A percentile compares a stretch with the other conserved stretches of the same genome.
Evolutionary conservation across 2,113 vertebrate species (phyloP).

Genomic region (Scopus umbretta): DNA sequence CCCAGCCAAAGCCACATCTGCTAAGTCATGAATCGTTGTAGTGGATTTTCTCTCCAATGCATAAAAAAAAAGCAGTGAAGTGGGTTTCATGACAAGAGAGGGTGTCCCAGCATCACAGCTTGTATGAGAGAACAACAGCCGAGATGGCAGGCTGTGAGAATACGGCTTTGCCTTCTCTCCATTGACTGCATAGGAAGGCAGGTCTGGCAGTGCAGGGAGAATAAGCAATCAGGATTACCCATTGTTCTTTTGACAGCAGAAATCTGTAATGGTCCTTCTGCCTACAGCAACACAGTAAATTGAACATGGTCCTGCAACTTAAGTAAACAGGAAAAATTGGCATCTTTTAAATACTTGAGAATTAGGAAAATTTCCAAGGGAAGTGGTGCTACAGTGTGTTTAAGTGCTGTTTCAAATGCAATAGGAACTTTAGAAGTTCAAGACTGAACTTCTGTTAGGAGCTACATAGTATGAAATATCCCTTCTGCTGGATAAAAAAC

Average conservation of each 20-base stretch:
- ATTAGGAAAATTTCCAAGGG: not conserved
- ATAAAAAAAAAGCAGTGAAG: not conserved
- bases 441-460: not conserved
- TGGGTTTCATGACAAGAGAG: not conserved
- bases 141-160: not conserved
- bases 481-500: not conserved
- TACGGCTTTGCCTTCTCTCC: not conserved
- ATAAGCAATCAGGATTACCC: not conserved
- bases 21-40: not conserved
- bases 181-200: not conserved
- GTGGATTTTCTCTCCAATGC: not conserved
- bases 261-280: not conserved
- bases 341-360: not conserved
- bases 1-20: not conserved
- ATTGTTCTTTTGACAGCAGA: not conserved
- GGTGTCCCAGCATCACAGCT: not conserved
- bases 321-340: not conserved
- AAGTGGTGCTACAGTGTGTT: not conserved
- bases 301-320: not conserved
- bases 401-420: not conserved
- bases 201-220: not conserved
- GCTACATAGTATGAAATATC: not conserved
- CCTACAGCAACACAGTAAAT: not conserved
- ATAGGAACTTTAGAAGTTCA: not conserved
- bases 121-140: not conserved